Base-by-base conservation (phyloP, 2,113 vertebrate species). In the Fregetta grallaria region DNA sequence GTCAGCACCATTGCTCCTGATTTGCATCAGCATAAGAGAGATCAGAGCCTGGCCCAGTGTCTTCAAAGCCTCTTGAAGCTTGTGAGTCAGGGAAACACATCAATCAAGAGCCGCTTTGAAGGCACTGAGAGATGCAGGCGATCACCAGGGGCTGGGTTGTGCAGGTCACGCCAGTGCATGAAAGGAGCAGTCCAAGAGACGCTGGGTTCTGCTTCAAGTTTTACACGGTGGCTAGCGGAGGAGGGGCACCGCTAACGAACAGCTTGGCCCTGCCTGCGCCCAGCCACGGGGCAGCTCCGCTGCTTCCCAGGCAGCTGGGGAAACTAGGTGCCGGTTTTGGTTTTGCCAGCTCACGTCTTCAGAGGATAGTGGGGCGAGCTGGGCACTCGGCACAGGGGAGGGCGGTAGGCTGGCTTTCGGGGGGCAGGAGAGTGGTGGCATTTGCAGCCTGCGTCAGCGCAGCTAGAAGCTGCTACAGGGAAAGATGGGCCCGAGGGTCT, bases 1-100 rank as follows among this genome's bases (percentile, higher is more conserved):
- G 95, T 97, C 95, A 97, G 95, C 94, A 91, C 84, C 94, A 27
- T 47, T 85, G 91, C 91, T 98, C 97, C 95, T 96, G 85, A 97
- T 94, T 97, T 97, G 95, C 96, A 97, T 97, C 92, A 86, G 94
- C 27, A 52, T 74, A 22, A 56, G 90, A 89, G 77, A 96, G 96
- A 97, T 96, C 96, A 95, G 92, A 97, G 96, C 96, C 66, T 49
- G 80, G 86, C 92, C 89, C 74, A 73, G 80, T 70, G 94, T 85
- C 84, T 96, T 97, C 96, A 97, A 97, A 97, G 97, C 86, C 53
- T 92, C 97, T 80, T 50, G 79, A 91, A 95, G 90, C 84, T 63
- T 20, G 80, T 89, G 97, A 95, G 95, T 96, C 94, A 97, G 94
- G 93, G 93, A 93, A 97, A 78, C 56, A 86, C 93, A 97, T 96